phyloP scores from a whole-genome alignment of 2,888 invertebrate species.

The Kryphioiulus occultus region DNA sequence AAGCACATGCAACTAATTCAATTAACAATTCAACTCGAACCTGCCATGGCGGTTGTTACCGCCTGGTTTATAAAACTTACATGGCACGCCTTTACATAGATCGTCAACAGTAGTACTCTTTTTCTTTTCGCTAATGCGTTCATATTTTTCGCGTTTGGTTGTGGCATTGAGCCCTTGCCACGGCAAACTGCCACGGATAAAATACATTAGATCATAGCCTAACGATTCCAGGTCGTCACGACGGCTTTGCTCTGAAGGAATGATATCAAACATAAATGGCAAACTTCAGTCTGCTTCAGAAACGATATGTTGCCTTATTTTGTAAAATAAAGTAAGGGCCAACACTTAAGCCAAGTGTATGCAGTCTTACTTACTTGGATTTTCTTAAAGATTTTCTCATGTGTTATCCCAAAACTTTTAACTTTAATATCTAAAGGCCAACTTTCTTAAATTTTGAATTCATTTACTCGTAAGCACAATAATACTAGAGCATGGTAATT shows the following conservation, averaged over 20 bases:
- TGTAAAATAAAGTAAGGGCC: neutral
- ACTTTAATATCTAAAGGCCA: no score
- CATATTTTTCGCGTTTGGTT: conserved; percentile 98
- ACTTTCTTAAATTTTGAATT: no score
- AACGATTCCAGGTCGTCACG: conserved; percentile 99
- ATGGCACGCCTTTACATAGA: conserved; percentile 78
- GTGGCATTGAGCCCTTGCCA: conserved; percentile 98
- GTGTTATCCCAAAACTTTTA: no score
- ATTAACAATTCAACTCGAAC: neutral
- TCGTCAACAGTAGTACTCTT: conserved; percentile 99
- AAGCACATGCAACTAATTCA: neutral
- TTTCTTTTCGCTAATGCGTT: conserved; percentile 99
- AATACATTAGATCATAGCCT: conserved; percentile 99
- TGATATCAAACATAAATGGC: conserved; percentile 41
- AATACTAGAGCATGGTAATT: no score
- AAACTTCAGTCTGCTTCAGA: neutral
- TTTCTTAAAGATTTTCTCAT: no score
- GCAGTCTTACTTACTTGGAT: no score
- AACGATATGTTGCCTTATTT: neutral
- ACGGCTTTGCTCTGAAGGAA: conserved; percentile 69
- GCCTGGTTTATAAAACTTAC: conserved; percentile 5
- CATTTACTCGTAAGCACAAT: no score
- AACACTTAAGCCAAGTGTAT: neutral
- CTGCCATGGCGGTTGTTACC: conserved; percentile 12
- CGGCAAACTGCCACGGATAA: conserved; percentile 74